Conservation (phyloP, 2,888 invertebrate species). For the Nasonovia ribisnigri region DNA sequence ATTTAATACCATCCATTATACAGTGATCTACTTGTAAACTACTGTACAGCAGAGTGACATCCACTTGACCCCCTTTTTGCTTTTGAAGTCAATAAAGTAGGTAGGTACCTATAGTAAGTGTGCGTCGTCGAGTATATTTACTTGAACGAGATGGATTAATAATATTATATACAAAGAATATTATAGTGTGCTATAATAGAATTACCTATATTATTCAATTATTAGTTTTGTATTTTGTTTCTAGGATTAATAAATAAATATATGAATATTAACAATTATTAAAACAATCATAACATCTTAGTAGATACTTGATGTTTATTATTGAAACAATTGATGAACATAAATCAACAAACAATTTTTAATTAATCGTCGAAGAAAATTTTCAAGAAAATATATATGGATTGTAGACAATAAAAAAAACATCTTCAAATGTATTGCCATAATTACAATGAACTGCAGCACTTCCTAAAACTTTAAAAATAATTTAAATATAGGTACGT, state of each 20-base stretch:
- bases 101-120: too few species aligned
- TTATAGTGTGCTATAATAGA: too few species aligned
- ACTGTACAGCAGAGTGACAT: too few species aligned
- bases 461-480: slow-evolving; percentile 21
- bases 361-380: not conserved
- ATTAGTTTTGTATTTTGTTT: too few species aligned
- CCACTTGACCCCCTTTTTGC: too few species aligned
- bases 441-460: not conserved
- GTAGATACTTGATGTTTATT: not conserved
- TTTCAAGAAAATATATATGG: not conserved
- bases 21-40: not conserved
- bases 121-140: too few species aligned
- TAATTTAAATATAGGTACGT: not conserved
- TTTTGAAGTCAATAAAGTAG: too few species aligned
- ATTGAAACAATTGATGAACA: not conserved
- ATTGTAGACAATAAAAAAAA: not conserved
- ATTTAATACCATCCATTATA: not conserved
- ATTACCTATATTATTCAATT: too few species aligned
- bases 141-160: too few species aligned
- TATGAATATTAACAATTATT: not conserved
- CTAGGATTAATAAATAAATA: not conserved
- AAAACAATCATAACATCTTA: not conserved
- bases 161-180: too few species aligned
- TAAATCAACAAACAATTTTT: not conserved
- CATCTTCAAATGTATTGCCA: not conserved